phyloP scores from a whole-genome alignment of 2,113 vertebrate species.

The Ellobius talpinus region DNA sequence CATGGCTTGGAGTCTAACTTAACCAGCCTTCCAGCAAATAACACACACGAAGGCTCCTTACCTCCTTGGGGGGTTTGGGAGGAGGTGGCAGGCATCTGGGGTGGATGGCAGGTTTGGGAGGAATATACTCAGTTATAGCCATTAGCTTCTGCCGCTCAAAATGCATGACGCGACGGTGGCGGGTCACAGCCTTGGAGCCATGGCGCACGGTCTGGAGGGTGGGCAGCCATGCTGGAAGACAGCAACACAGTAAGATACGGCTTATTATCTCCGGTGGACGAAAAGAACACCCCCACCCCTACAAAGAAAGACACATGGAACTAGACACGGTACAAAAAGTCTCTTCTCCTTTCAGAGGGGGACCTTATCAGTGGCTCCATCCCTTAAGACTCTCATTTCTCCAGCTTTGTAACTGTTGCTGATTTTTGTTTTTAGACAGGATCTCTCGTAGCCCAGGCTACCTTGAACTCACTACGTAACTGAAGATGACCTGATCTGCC shows the following conservation, averaged over 20 bases:
- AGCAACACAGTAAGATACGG: neutral
- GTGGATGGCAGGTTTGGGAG: slow-evolving; percentile 86
- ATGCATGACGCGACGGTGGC: slow-evolving; percentile 93
- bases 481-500: neutral
- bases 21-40: neutral
- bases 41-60: slow-evolving; percentile 57
- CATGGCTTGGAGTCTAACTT: neutral
- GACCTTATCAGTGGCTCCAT: neutral
- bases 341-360: neutral
- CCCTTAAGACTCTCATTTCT: neutral
- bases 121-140: slow-evolving; percentile 92
- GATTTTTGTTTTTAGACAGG: neutral
- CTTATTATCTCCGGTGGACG: neutral
- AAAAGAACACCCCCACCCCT: neutral
- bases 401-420: neutral
- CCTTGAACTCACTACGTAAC: neutral
- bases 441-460: neutral
- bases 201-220: slow-evolving; percentile 88
- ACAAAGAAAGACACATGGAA: neutral
- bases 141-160: slow-evolving; percentile 93
- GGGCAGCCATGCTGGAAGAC: slow-evolving; percentile 89
- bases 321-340: neutral
- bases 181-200: slow-evolving; percentile 95
- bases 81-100: slow-evolving; percentile 83
- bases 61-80: slow-evolving; percentile 79